Conservation (phyloP, 2,888 invertebrate genomes). For the Sacculina carcini region DNA sequence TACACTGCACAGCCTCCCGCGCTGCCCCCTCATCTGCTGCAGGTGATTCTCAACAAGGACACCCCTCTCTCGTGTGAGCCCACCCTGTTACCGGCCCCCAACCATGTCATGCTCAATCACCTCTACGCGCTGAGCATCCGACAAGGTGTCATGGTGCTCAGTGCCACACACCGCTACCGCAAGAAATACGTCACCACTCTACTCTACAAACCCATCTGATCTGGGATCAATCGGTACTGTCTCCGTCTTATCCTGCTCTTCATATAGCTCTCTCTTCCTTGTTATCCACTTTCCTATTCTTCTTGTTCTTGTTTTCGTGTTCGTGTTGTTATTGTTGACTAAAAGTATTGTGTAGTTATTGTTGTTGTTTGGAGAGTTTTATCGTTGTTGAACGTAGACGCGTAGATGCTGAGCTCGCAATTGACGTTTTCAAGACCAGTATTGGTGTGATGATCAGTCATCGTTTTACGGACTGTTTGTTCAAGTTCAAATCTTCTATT, state of each 20-base stretch:
- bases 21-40: constrained; percentile 84
- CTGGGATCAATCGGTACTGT: not conserved
- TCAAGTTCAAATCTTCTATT: too few relatives aligned
- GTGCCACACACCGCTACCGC: constrained; percentile 89
- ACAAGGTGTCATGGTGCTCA: constrained; percentile 98
- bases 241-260: not conserved
- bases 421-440: too few relatives aligned
- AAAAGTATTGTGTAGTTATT: too few relatives aligned
- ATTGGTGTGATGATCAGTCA: too few relatives aligned
- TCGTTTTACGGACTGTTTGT: too few relatives aligned
- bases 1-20: constrained; percentile 72
- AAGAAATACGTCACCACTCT: constrained; percentile 99
- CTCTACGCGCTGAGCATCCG: constrained; percentile 97
- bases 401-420: too few relatives aligned
- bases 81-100: constrained; percentile 92
- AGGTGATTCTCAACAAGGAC: constrained; percentile 96
- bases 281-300: not conserved
- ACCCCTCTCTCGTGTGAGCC: constrained; percentile 89
- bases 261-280: not conserved
- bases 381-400: too few relatives aligned
- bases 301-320: too few relatives aligned
- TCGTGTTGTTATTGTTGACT: too few relatives aligned
- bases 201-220: constrained; percentile 73
- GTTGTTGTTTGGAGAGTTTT: too few relatives aligned
- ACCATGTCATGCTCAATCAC: constrained; percentile 99